phyloP scores from a whole-genome alignment of 2,113 vertebrate genomes.

The Percina caprodes region DNA sequence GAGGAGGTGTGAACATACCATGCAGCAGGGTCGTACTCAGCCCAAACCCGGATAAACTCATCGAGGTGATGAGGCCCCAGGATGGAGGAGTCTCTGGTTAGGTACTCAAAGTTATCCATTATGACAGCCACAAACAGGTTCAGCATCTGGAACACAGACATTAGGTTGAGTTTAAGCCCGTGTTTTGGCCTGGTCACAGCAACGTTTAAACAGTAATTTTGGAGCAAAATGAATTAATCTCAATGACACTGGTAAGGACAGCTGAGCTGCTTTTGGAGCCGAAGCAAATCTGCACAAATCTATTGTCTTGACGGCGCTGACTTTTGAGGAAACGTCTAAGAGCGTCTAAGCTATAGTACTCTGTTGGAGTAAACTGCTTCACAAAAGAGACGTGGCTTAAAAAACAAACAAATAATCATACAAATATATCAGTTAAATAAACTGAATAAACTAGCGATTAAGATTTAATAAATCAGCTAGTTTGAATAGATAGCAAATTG shows the following conservation, averaged over 20 bases:
- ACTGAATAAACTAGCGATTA: not conserved
- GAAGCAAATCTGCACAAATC: not conserved
- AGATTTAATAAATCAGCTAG: not conserved
- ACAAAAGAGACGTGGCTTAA: not conserved
- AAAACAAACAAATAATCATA: not conserved
- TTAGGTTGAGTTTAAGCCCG: not conserved
- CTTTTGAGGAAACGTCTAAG: not conserved
- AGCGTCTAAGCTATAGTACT: not conserved
- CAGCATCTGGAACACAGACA: slow-evolving; percentile 88
- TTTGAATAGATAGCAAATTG: not conserved
- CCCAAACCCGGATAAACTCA: slow-evolving; percentile 97
- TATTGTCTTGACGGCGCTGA: not conserved
- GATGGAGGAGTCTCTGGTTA: slow-evolving; percentile 97
- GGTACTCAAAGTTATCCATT: slow-evolving; percentile 99
- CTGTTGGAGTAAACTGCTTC: not conserved
- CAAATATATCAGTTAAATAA: not conserved
- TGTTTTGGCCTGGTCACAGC: not conserved
- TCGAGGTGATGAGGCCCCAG: slow-evolving; percentile 96
- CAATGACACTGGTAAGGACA: not conserved
- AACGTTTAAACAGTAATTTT: not conserved
- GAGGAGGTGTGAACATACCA: slow-evolving; percentile 86
- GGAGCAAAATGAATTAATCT: not conserved
- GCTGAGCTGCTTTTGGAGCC: not conserved
- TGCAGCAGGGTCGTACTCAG: slow-evolving; percentile 96
- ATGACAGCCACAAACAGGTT: slow-evolving; percentile 99